These are phyloP conservation scores for Drosophila aldrichi DNA, from an alignment of 2,888 invertebrate species.

Conservation along the genomic window DNA sequence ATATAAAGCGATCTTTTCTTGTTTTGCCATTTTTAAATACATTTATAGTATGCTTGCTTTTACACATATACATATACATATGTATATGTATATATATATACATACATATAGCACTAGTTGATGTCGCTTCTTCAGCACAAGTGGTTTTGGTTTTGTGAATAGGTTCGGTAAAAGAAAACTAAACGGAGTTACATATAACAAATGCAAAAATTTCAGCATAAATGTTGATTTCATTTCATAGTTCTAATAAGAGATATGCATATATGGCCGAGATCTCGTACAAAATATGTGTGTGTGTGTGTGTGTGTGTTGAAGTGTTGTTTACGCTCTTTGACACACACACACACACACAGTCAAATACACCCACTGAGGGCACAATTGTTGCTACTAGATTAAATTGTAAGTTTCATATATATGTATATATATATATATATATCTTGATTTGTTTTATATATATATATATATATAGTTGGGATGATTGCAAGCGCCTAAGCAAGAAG, in stretches of 20 bases:
- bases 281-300: constrained; percentile 37
- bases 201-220: constrained; percentile 58
- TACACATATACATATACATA: constrained; percentile 4
- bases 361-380: constrained; percentile 15
- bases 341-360: background rate
- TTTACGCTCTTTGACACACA: no score
- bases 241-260: constrained; percentile 54
- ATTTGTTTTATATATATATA: constrained; percentile 7
- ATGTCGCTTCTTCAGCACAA: constrained; percentile 35
- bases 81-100: constrained; percentile 12
- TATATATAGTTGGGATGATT: constrained; percentile 34
- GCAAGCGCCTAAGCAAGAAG: constrained; percentile 54
- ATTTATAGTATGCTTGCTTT: constrained; percentile 26
- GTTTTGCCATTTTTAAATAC: constrained; percentile 12
- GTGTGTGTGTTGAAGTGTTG: background rate
- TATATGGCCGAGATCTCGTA: constrained; percentile 61
- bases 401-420: background rate
- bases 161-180: background rate
- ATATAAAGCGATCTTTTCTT: constrained; percentile 57
- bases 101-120: constrained; percentile 15
- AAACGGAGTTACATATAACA: constrained; percentile 50
- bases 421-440: constrained; percentile 14
- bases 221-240: constrained; percentile 24
- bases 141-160: constrained; percentile 15
- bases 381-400: constrained; percentile 32